Conservation (phyloP, 2,797 vertebrate genomes). For the Cyprinodon diabolis region DNA sequence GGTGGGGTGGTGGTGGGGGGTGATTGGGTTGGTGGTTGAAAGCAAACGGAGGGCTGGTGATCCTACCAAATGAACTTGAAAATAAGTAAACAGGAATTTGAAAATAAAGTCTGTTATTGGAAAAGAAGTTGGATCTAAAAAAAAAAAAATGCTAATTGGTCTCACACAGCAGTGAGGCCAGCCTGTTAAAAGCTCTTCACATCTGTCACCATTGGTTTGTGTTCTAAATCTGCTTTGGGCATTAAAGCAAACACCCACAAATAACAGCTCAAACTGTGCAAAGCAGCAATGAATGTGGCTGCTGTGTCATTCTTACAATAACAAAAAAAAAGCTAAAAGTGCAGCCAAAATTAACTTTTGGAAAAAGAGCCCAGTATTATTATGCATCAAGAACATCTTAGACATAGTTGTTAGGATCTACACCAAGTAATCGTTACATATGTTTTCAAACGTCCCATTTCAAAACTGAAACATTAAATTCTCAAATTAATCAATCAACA, state of each 20-base stretch:
- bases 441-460: background rate
- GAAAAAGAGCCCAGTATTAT: background rate
- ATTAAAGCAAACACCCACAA: slow-evolving; percentile 53
- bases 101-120: slow-evolving; percentile 49
- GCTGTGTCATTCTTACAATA: background rate
- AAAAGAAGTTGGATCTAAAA: slow-evolving; percentile 61
- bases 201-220: slow-evolving; percentile 59
- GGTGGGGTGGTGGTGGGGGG: slow-evolving; percentile 28
- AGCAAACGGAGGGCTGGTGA: slow-evolving; percentile 64
- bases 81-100: slow-evolving; percentile 63
- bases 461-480: background rate
- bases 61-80: slow-evolving; percentile 69
- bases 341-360: background rate
- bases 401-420: background rate
- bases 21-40: background rate
- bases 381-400: background rate
- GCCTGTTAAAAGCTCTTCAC: slow-evolving; percentile 65
- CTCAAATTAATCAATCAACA: background rate
- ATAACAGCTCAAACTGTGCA: slow-evolving; percentile 35
- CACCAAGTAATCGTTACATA: background rate
- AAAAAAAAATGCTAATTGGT: slow-evolving; percentile 75
- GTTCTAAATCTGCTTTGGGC: slow-evolving; percentile 32
- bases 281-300: background rate
- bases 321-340: background rate
- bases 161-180: slow-evolving; percentile 62